These are phyloP conservation scores for Embiotoca jacksoni DNA, from an alignment of 2,113 vertebrate species.

Conservation along the genomic window DNA sequence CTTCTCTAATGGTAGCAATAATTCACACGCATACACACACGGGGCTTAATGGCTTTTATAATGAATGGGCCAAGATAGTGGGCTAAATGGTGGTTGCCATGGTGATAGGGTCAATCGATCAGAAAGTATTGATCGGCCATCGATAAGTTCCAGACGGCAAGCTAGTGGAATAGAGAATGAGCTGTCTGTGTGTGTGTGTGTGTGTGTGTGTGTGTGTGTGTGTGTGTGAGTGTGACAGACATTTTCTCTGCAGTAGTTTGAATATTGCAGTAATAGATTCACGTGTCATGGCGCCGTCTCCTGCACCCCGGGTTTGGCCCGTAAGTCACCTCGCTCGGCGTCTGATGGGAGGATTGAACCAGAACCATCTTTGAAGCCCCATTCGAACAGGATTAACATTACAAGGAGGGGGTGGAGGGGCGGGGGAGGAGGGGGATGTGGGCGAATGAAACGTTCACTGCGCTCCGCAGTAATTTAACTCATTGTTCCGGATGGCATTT, in stretches of 20 bases:
- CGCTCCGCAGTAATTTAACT: conserved; percentile 34
- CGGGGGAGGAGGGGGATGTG: conserved; percentile 1
- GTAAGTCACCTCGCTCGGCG: background rate
- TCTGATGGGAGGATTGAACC: conserved; percentile 17
- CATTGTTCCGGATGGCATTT: conserved; percentile 29
- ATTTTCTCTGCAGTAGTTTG: conserved; percentile 35
- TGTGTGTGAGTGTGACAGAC: conserved; percentile 8
- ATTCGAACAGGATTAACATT: conserved; percentile 21
- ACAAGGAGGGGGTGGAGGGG: background rate
- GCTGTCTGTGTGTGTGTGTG: conserved; percentile 1
- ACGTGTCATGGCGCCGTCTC: conserved; percentile 40
- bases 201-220: conserved; percentile 15
- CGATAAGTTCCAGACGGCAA: conserved; percentile 75
- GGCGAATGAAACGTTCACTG: conserved; percentile 1
- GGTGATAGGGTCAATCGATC: conserved; percentile 78
- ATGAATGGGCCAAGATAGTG: conserved; percentile 78
- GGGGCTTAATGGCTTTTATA: conserved; percentile 76
- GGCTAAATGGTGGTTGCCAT: conserved; percentile 82
- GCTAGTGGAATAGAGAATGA: conserved; percentile 71
- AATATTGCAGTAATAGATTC: conserved; percentile 32
- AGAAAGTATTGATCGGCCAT: conserved; percentile 75
- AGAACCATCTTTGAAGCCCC: conserved; percentile 5
- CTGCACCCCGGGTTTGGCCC: conserved; percentile 5
- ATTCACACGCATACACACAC: conserved; percentile 68
- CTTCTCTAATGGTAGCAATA: conserved; percentile 77